Base-by-base conservation (phyloP, 2,797 vertebrate species). In the Leucoraja ocellata region DNA sequence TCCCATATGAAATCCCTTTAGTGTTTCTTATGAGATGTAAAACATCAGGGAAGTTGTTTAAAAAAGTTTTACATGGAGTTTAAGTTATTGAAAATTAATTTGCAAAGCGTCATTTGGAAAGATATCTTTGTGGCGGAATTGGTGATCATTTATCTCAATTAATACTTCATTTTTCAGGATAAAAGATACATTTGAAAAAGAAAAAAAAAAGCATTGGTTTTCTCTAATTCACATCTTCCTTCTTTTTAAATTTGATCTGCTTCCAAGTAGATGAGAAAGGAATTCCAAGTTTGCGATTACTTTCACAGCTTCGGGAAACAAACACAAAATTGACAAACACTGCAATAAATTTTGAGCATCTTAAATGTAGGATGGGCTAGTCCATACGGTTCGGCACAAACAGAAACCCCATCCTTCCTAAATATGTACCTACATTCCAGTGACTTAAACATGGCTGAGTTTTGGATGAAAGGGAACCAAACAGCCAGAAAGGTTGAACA, bases 211-310 rank as follows among this genome's bases (percentile, higher is more conserved):
- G 65, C 18, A 36, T 9, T 65, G 18, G 0, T 13, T 88, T 88
- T 88, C 14, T 88, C 14, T 36, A 36, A 68, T 63, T 36, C 14
- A 68, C 16, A 68, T 68, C n/a, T 68, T 63, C 83, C 61, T 63
- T 86, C 58, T 86, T 68, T 68, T 63, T 88, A 63, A 88, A 88
- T 88, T 36, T 88, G 61, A 21, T 21, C n/a, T 88, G 63, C 16
- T 88, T 88, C 84, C 84, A 88, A 88, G 61, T 88, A 65, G 58
- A 65, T 88, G 61, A 65, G 14, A 88, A 63, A 32, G 8, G 84
- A 88, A 88, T 68, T 68, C 84, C 9, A 10, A 68, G 84, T 88
- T 68, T 68, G 84, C 28, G 63, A 68, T 68, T 88, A 88, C 14
- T 36, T 68, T 14, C 65, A 65, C 16, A 65, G 84, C 61, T 88